Evolutionary conservation across 2,113 vertebrate genomes (phyloP).

Genomic region (Laticauda laticaudata): DNA sequence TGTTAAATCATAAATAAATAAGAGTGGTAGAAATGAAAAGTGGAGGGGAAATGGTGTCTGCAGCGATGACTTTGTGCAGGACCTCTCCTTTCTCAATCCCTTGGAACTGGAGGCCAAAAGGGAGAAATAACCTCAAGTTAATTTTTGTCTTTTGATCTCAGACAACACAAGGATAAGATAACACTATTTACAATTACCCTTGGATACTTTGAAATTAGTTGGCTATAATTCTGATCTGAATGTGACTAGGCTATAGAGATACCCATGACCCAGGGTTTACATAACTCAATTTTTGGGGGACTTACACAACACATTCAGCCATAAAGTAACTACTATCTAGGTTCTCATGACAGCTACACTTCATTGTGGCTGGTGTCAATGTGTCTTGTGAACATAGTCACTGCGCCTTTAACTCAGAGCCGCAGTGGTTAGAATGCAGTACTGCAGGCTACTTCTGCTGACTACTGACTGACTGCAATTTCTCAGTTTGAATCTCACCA

Average conservation of each 20-base stretch:
- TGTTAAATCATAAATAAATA: background rate
- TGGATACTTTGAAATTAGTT: background rate
- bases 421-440: too few relatives aligned
- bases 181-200: background rate
- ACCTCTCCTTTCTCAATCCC: background rate
- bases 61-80: background rate
- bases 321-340: background rate
- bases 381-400: background rate
- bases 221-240: background rate
- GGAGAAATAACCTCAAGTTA: background rate
- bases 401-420: background rate
- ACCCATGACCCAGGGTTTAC: background rate
- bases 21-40: background rate
- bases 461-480: too few relatives aligned
- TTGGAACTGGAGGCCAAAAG: background rate
- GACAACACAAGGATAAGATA: background rate
- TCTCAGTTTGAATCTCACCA: too few relatives aligned
- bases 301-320: background rate
- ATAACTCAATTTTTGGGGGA: background rate
- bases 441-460: too few relatives aligned
- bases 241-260: background rate
- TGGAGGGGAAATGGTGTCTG: background rate
- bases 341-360: background rate
- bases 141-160: background rate
- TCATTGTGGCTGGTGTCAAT: background rate